phyloP scores from a whole-genome alignment of 2,113 vertebrate genomes.

The Fukomys damarensis region DNA sequence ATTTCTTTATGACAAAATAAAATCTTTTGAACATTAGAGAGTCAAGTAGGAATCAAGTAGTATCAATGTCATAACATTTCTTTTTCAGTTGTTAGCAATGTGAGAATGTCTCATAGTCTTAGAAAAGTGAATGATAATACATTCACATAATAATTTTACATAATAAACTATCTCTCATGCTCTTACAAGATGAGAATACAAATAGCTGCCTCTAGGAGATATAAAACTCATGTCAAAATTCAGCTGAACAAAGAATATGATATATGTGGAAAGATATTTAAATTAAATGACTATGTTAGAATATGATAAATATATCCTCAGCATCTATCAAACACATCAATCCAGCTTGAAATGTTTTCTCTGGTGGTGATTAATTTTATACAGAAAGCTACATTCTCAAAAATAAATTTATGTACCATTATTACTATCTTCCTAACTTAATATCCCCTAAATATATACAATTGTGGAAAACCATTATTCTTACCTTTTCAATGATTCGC shows the following conservation, averaged over 20 bases:
- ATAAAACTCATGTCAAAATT: conserved; percentile 16
- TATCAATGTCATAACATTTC: neutral
- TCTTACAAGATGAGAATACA: neutral
- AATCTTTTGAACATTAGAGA: neutral
- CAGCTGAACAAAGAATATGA: neutral
- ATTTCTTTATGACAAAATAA: neutral
- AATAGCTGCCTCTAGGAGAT: neutral
- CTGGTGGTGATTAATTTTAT: conserved; percentile 35
- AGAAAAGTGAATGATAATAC: neutral
- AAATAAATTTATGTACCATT: neutral
- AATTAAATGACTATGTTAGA: neutral
- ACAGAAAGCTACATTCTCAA: neutral
- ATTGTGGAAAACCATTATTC: neutral
- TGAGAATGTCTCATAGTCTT: neutral
- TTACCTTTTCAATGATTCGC: conserved; percentile 17
- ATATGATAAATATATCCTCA: neutral
- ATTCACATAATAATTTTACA: neutral
- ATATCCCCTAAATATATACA: neutral
- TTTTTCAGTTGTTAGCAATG: neutral
- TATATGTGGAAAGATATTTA: neutral
- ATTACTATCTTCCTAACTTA: neutral
- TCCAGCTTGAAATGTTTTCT: neutral
- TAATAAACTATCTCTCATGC: neutral
- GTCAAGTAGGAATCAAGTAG: neutral
- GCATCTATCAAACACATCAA: conserved; percentile 20